Conservation (phyloP, 2,113 vertebrate genomes). For the Nothobranchius furzeri region DNA sequence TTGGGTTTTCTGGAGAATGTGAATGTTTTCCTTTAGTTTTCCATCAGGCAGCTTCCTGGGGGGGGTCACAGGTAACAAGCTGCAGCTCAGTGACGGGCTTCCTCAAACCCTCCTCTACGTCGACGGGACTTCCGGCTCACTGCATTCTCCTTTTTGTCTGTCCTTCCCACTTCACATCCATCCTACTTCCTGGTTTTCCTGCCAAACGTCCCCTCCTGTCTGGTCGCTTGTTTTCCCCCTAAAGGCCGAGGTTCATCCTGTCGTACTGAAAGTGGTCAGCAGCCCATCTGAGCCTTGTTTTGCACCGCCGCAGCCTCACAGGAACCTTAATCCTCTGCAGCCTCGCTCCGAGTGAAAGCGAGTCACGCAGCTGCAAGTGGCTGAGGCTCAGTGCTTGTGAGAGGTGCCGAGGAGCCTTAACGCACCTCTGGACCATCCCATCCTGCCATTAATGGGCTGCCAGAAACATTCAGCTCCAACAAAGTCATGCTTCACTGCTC, state of each 20-base stretch:
- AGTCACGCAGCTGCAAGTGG: slow-evolving; percentile 48
- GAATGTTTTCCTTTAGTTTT: no score
- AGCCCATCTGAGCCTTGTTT: slow-evolving; percentile 21
- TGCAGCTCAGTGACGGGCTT: slow-evolving; percentile 39
- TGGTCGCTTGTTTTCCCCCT: slow-evolving; percentile 41
- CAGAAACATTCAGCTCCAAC: slow-evolving; percentile 32
- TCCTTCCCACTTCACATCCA: background rate
- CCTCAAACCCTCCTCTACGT: background rate
- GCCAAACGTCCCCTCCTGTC: background rate
- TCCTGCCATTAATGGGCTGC: slow-evolving; percentile 70
- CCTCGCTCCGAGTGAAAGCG: background rate
- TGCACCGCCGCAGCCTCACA: slow-evolving; percentile 16
- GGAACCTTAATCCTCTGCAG: slow-evolving; percentile 21
- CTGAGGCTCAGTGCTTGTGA: slow-evolving; percentile 31
- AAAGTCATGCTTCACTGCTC: slow-evolving; percentile 46
- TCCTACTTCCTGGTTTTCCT: slow-evolving; percentile 1
- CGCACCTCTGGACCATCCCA: slow-evolving; percentile 42
- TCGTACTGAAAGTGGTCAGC: slow-evolving; percentile 47
- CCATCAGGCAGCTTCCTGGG: no score
- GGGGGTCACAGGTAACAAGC: slow-evolving; percentile 12
- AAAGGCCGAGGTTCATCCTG: slow-evolving; percentile 37
- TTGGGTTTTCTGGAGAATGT: no score
- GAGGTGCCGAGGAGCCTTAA: slow-evolving; percentile 55
- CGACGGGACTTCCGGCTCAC: slow-evolving; percentile 42
- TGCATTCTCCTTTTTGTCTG: slow-evolving; percentile 17